Evolutionary conservation across 2,797 vertebrate genomes (phyloP).

Genomic region (Aplochiton taeniatus): DNA sequence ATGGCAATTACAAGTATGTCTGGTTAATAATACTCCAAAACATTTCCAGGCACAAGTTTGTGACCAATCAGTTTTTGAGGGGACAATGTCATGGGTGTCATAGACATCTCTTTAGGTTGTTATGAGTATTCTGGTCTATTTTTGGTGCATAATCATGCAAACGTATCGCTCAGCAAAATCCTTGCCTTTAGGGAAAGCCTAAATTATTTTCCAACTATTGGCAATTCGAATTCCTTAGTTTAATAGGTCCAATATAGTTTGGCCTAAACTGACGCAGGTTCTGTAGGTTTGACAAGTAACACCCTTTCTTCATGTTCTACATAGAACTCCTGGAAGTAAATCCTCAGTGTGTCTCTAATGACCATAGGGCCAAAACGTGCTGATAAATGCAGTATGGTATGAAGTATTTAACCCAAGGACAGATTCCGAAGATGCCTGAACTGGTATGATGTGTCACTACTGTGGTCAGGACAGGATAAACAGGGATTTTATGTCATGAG

Average conservation of each 20-base stretch:
- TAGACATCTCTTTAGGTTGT: slow-evolving; percentile 32
- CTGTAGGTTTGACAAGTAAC: too few relatives aligned
- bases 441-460: slow-evolving; percentile 15
- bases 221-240: too few relatives aligned
- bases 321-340: neutral
- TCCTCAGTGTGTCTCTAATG: slow-evolving; percentile 20
- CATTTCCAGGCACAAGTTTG: too few relatives aligned
- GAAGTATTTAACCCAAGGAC: slow-evolving; percentile 36
- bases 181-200: slow-evolving; percentile 30
- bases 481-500: neutral
- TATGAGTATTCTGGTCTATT: slow-evolving; percentile 52
- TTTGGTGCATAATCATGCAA: slow-evolving; percentile 39
- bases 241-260: too few relatives aligned
- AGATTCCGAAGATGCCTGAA: slow-evolving; percentile 14
- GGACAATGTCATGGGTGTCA: neutral
- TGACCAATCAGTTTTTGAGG: neutral
- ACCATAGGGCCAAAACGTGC: slow-evolving; percentile 24
- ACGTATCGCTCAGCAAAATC: slow-evolving; percentile 42
- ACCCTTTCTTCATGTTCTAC: neutral
- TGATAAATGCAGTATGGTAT: slow-evolving; percentile 46
- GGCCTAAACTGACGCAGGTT: too few relatives aligned
- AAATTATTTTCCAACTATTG: too few relatives aligned
- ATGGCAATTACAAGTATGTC: too few relatives aligned
- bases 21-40: too few relatives aligned
- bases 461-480: neutral